A percentile compares a stretch with the other conserved stretches of the same genome.
Evolutionary conservation across 2,113 vertebrate genomes (phyloP).

Genomic region (pig (Sus scrofa)): T2T-Sscrofa CM000818.6:125447001-125447500

Average conservation of each 20-base stretch:
- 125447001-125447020: accelerated
- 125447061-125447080: background rate
- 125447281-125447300: accelerated
- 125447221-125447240: background rate
- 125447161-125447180: accelerated
- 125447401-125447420: background rate
- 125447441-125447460: background rate
- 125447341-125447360: background rate
- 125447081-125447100: background rate
- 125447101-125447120: background rate
- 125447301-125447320: accelerated
- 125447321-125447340: background rate
- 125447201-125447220: background rate
- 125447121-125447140: accelerated
- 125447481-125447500: accelerated
- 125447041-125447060: background rate
- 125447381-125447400: background rate
- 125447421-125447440: background rate
- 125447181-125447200: background rate
- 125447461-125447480: background rate
- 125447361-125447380: accelerated
- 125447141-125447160: too few species aligned
- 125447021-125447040: accelerated
- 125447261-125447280: accelerated
- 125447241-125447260: background rate